These are phyloP conservation scores for Petrocephalus schoutedeni DNA, from an alignment of 2,797 vertebrate genomes.

Conservation along the genomic window DNA sequence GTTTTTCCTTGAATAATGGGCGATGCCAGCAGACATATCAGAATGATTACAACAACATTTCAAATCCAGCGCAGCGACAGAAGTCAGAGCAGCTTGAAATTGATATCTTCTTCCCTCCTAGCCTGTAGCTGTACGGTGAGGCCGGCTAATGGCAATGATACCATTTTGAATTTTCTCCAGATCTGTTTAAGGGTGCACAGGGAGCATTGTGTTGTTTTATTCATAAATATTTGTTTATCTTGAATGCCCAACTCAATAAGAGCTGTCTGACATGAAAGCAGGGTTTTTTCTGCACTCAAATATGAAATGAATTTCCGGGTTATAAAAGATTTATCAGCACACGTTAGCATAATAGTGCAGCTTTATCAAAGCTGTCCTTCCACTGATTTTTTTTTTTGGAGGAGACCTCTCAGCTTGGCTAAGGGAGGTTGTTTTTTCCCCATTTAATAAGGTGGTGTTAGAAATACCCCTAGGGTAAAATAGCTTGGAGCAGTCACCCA, in stretches of 20 bases:
- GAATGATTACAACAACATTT: conserved; percentile 13
- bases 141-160: conserved; percentile 13
- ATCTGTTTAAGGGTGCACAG: background rate
- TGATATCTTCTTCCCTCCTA: background rate
- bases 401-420: background rate
- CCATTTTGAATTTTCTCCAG: conserved; percentile 15
- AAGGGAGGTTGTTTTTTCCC: conserved; percentile 9
- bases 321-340: conserved; percentile 11
- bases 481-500: background rate
- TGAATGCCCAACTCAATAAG: conserved; percentile 13
- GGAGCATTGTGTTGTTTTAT: conserved; percentile 17
- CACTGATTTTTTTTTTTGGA: background rate
- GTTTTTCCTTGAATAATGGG: background rate
- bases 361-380: conserved; percentile 7
- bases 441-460: conserved; percentile 7
- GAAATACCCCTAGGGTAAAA: background rate
- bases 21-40: background rate
- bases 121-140: background rate
- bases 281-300: background rate
- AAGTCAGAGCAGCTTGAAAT: conserved; percentile 17
- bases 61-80: background rate
- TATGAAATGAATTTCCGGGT: conserved; percentile 13
- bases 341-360: background rate
- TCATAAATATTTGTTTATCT: conserved; percentile 24
- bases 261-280: conserved; percentile 18